Evolutionary conservation across 2,113 vertebrate species (phyloP).

Genomic region (Xyliphius kryptos): DNA sequence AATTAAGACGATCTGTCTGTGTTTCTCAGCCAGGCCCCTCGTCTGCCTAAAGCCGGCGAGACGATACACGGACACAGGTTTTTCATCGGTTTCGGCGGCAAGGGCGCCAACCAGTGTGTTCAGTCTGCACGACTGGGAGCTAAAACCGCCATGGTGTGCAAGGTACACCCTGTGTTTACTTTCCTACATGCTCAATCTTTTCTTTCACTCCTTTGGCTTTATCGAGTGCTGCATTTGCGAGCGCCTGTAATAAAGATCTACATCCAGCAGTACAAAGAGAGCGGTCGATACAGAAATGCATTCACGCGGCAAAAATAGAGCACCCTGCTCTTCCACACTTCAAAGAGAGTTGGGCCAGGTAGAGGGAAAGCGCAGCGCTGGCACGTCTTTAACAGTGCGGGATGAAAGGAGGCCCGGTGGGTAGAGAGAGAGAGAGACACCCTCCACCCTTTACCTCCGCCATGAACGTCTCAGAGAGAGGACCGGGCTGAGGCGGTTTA

Average conservation of each 20-base stretch:
- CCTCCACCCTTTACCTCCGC: slow-evolving; percentile 56
- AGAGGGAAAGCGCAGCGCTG: slow-evolving; percentile 49
- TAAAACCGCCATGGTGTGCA: slow-evolving; percentile 83
- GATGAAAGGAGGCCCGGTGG: slow-evolving; percentile 61
- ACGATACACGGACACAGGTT: slow-evolving; percentile 90
- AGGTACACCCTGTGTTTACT: slow-evolving; percentile 63
- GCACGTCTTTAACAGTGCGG: slow-evolving; percentile 67
- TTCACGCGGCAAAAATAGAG: slow-evolving; percentile 69
- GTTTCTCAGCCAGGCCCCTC: slow-evolving; percentile 72
- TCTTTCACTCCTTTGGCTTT: slow-evolving; percentile 1
- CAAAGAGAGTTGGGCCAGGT: slow-evolving; percentile 30
- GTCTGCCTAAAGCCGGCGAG: slow-evolving; percentile 87
- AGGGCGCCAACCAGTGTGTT: slow-evolving; percentile 96
- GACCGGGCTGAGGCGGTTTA: background rate
- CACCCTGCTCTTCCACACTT: slow-evolving; percentile 52
- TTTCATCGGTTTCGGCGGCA: slow-evolving; percentile 93
- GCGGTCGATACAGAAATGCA: slow-evolving; percentile 64
- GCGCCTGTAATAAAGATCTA: slow-evolving; percentile 56
- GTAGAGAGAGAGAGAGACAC: slow-evolving; percentile 64
- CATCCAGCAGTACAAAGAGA: slow-evolving; percentile 60
- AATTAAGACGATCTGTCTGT: slow-evolving; percentile 40
- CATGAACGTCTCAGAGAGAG: slow-evolving; percentile 51
- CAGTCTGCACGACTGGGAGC: slow-evolving; percentile 88
- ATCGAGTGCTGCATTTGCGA: background rate
- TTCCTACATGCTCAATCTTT: background rate